Evolutionary conservation across 1,140 invertebrate species (phyloP), one percentile per base, ranked within the genome.

Genomic region (Nixonia krombeini): DNA sequence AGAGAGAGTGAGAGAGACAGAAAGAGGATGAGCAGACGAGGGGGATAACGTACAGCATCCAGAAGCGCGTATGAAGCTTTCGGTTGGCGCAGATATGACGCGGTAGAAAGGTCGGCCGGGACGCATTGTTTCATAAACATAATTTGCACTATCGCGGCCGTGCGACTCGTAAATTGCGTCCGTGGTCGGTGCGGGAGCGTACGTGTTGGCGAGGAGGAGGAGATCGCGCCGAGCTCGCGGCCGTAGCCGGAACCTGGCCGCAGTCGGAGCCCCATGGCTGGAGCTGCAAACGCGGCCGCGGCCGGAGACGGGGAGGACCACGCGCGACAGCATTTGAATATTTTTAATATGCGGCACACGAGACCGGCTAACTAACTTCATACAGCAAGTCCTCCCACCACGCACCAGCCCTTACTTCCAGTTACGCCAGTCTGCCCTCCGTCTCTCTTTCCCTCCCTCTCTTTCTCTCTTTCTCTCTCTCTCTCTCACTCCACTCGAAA

Each of bases 311-410:
- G 31, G 8, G 37, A n/a, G 50, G n/a, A n/a, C n/a, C n/a, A n/a
- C n/a, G n/a, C n/a, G n/a, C 53, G 52, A 25, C 68, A 49, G 58
- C 72, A 83, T 82, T 84, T 77, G 74, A 82, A 81, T 81, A 78
- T 78, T 82, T 82, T 84, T 83, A 84, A 83, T 83, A 84, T 81
- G 80, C 79, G 72, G 62, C 72, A 67, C 78, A 73, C 72, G 74
- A 63, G 70, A 51, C 50, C 70, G 50, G 67, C 76, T 81, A 82
- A 83, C 80, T 80, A 82, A 79, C 73, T 75, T 75, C 74, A 70
- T 73, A 72, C 74, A 75, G 68, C 70, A 73, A 53, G 56, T 29
- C 18, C 13, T 28, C 2, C n/a, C 38, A 26, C 25, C 25, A 26
- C 25, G 4, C 25, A 9, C n/a, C 25, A 9, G 40, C 58, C 63